Evolutionary conservation across 2,888 invertebrate species (phyloP), one percentile per base, ranked within the genome.

Genomic region (Limenitis camilla): DNA sequence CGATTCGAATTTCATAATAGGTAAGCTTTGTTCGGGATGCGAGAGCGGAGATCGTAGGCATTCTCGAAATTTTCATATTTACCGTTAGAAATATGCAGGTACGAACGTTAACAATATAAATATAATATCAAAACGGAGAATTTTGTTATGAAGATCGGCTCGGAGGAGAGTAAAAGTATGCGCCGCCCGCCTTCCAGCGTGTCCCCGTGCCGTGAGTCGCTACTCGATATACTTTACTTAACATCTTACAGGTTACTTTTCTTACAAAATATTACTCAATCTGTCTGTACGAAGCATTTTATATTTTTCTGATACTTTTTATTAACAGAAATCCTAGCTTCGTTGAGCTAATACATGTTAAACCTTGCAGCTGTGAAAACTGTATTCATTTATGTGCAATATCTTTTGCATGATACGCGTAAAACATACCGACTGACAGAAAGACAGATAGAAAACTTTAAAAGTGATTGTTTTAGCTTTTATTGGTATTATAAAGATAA

Each of bases 91-190:
- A 87, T 88, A 88, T 88, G 88, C 88, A 88, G 88, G 88, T 88
- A 88, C 78, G 77, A 78, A 82, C 78, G 81, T 83, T 86, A 78
- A 86, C 76, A 81, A 81, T 85, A 87, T 84, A 87, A 87, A 85
- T 87, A 88, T 86, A 87, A 87, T 87, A 88, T 88, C 85, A 88
- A 87, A 87, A 87, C 78, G 83, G 81, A 81, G 88, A 88, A 88
- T 86, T 88, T 85, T 79, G 83, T 83, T 88, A 88, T 88, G 87
- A 88, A 88, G 86, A 86, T 83, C 81, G 74, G 87, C 81, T 83
- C 80, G 75, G 73, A 70, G 70, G 83, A 81, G 83, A 80, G 85
- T 80, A 81, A 89, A 83, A 77, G 72, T 69, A 70, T 76, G 72
- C 72, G 70, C 65, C 68, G 64, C 67, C 69, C 68, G 67, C 62